A percentile compares a stretch with the other conserved stretches of the same genome.
These are phyloP conservation scores for Pristis pectinata DNA, from an alignment of 2,797 vertebrate species.

Conservation along the genomic window DNA sequence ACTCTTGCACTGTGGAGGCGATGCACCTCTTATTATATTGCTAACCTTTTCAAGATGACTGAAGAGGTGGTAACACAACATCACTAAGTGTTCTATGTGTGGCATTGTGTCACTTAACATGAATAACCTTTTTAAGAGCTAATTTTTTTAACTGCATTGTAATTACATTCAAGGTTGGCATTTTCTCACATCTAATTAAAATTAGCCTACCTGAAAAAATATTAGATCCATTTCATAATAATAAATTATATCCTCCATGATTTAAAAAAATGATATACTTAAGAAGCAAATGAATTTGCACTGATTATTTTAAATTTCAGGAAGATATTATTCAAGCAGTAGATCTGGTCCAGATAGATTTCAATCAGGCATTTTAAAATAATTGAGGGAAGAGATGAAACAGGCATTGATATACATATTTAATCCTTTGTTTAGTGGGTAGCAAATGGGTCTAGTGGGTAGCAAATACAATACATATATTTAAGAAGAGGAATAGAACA, in stretches of 20 bases:
- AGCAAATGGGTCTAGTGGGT: too few species aligned
- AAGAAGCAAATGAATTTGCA: conserved; percentile 16
- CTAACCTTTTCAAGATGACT: conserved; percentile 31
- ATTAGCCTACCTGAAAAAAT: conserved; percentile 4
- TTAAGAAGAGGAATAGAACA: too few species aligned
- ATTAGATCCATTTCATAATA: not conserved
- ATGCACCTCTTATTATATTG: not conserved
- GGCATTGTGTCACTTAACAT: not conserved
- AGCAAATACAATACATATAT: too few species aligned
- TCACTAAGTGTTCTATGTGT: not conserved
- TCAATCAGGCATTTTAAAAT: too few species aligned
- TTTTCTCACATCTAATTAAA: conserved; percentile 12
- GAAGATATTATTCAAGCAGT: not conserved
- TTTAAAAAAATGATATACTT: not conserved
- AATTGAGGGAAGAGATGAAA: too few species aligned
- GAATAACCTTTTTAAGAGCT: conserved; percentile 32
- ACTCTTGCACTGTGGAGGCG: not conserved
- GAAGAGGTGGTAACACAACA: conserved; percentile 3
- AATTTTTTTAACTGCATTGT: conserved; percentile 7
- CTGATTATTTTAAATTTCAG: not conserved
- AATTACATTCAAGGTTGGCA: conserved; percentile 28
- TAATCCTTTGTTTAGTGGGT: too few species aligned
- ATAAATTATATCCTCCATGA: not conserved
- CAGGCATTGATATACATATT: too few species aligned
- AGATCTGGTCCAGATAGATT: too few species aligned